phyloP scores from a whole-genome alignment of 2,113 vertebrate genomes.

The Tachuris rubrigastra region DNA sequence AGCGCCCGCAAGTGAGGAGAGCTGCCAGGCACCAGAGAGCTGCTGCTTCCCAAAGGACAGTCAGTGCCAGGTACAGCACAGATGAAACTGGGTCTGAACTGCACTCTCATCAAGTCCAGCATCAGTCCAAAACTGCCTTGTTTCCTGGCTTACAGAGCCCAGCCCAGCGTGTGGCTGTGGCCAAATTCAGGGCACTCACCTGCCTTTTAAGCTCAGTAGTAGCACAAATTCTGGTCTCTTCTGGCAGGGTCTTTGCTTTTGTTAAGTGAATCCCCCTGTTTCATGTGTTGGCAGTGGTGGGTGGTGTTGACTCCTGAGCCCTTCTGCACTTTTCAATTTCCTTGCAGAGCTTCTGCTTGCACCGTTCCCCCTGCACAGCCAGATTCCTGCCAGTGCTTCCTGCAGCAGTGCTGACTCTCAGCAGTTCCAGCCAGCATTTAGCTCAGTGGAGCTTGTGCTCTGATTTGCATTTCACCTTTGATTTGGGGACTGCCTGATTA shows the following conservation, averaged over 20 bases:
- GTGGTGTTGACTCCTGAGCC: background rate
- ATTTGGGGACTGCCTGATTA: background rate
- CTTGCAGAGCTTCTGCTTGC: background rate
- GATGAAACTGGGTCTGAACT: background rate
- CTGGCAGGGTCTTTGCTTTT: background rate
- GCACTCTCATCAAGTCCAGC: background rate
- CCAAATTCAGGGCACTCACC: background rate
- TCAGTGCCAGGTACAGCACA: conserved; percentile 65
- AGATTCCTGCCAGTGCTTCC: background rate
- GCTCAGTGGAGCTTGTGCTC: background rate
- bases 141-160: background rate
- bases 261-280: background rate
- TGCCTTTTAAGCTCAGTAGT: background rate
- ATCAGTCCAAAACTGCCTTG: background rate
- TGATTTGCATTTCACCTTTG: conserved; percentile 10
- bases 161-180: background rate
- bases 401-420: background rate
- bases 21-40: conserved; percentile 12
- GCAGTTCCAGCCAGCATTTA: background rate
- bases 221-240: background rate
- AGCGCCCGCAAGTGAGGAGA: background rate
- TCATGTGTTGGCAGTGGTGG: background rate
- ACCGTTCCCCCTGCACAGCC: fast-evolving
- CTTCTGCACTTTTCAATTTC: background rate
- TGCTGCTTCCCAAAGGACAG: conserved; percentile 62